Evolutionary conservation across 37 sponge, comb jelly and placozoan genomes (phyloP), one percentile per base, ranked within the genome.

Genomic region (Sycon ciliatum): DNA sequence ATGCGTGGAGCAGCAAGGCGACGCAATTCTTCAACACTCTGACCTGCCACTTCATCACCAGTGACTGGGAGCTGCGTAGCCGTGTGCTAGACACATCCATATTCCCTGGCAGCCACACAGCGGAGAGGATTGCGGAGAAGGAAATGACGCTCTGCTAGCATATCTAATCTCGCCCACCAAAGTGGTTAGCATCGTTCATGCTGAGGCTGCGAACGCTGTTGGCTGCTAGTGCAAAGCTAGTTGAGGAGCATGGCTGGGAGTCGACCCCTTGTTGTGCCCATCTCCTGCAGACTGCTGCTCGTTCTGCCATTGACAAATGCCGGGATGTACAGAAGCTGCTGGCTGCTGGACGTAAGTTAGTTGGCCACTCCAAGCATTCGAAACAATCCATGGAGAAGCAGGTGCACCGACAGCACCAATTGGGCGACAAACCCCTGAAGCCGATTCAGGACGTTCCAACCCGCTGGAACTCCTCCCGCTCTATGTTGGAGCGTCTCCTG

Each of bases 261-360:
- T n/a, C n/a, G n/a, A n/a, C n/a, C n/a, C n/a, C n/a, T 46, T 46
- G 53, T 46, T 46, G 13, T 46, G 53, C 53, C 53, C 53, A 46
- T 46, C 13, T 18, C 13, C 18, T 46, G 18, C 13, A 46, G 13
- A 18, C 18, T 18, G 18, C 18, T 18, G 53, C 18, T 46, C 18
- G 16, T 13, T 20, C 13, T 46, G 53, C 53, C 53, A 46, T 46
- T 18, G 18, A 46, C 13, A 46, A 20, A 46, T 46, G n/a, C n/a
- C n/a, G n/a, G n/a, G n/a, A n/a, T n/a, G n/a, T n/a, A n/a, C n/a
- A n/a, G n/a, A n/a, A n/a, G n/a, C n/a, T n/a, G n/a, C n/a, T n/a
- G n/a, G n/a, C n/a, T n/a, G n/a, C n/a, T n/a, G n/a, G n/a, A n/a
- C n/a, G n/a, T n/a, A 46, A 46, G 53, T 46, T 46, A 18, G 53